phyloP scores from a whole-genome alignment of 2,113 vertebrate genomes.

The Sterrhoptilus dennistouni region DNA sequence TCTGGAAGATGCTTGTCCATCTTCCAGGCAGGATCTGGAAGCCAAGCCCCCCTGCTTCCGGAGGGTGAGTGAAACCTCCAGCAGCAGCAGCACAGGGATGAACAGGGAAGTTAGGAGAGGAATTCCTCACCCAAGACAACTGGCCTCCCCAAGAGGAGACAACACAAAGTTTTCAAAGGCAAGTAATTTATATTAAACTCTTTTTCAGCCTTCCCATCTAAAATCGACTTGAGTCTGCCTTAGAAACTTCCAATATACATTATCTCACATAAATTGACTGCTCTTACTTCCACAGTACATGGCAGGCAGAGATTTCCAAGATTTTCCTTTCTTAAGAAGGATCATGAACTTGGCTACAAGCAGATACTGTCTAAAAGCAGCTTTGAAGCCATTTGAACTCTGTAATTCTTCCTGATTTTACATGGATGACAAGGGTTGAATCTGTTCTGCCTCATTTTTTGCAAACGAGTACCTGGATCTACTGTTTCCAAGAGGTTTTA shows the following conservation, averaged over 20 bases:
- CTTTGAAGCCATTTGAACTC: slow-evolving; percentile 7
- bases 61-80: neutral
- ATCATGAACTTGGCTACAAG: neutral
- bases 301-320: neutral
- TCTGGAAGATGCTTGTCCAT: neutral
- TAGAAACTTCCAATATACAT: neutral
- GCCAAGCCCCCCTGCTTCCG: neutral
- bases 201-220: neutral
- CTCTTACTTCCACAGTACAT: neutral
- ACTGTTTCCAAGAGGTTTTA: neutral
- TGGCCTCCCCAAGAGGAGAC: neutral
- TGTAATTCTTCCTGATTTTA: neutral
- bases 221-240: neutral
- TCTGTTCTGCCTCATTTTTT: neutral
- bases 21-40: neutral
- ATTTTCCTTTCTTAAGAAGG: neutral
- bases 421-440: neutral
- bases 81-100: neutral
- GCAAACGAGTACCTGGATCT: neutral
- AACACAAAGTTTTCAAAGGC: neutral
- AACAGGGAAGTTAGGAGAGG: neutral
- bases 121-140: neutral
- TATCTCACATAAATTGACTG: neutral
- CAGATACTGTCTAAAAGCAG: neutral
- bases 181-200: neutral